Conservation (phyloP, 2,888 invertebrate species). For the Serrognathus titanus region DNA sequence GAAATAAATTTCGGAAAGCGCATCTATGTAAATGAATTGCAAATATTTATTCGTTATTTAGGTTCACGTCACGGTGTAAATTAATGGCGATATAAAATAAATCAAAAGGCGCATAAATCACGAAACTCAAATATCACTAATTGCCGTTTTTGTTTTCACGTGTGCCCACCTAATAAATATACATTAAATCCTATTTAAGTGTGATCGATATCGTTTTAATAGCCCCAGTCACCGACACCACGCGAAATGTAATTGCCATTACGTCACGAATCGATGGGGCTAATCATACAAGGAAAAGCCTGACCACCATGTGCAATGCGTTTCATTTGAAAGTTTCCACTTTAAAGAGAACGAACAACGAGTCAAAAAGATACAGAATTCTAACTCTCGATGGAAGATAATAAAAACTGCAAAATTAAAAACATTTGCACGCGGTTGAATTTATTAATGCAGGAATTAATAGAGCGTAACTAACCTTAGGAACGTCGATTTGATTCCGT, state of each 20-base stretch:
- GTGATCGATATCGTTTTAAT: slow-evolving; percentile 7
- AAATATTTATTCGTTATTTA: slow-evolving; percentile 3
- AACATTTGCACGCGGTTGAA: too few species aligned
- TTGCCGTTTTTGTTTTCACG: slow-evolving; percentile 1
- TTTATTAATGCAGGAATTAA: too few species aligned
- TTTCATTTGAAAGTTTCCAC: too few species aligned
- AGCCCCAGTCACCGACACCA: neutral
- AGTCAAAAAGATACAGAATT: too few species aligned
- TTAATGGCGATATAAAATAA: slow-evolving; percentile 1
- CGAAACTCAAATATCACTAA: neutral
- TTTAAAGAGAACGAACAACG: too few species aligned
- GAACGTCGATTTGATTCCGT: too few species aligned
- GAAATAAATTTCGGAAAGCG: neutral
- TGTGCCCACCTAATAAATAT: neutral
- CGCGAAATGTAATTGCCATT: neutral
- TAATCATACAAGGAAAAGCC: too few species aligned
- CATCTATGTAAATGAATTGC: slow-evolving; percentile 1
- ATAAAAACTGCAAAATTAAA: too few species aligned
- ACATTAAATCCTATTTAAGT: slow-evolving; percentile 6
- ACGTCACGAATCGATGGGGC: too few species aligned
- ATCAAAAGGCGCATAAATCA: slow-evolving; percentile 1
- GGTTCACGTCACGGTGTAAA: neutral
- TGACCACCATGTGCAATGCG: too few species aligned
- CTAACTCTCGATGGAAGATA: too few species aligned
- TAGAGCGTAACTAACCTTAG: too few species aligned